Evolutionary conservation across 1,140 invertebrate genomes (phyloP).

Genomic region (Pseudomyrmex concolor): DNA sequence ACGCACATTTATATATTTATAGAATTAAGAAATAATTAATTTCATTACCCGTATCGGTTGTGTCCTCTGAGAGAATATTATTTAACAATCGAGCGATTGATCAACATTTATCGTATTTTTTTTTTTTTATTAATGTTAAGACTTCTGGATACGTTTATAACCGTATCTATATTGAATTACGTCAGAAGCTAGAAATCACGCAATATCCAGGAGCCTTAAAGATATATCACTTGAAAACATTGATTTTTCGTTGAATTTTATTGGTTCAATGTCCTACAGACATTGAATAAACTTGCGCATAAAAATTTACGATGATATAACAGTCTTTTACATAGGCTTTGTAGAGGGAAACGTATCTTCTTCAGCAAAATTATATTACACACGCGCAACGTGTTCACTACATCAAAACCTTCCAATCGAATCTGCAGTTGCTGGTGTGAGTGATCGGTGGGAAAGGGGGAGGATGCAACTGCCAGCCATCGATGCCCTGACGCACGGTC

Average conservation of each 20-base stretch:
- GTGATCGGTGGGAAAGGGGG: conserved; percentile 92
- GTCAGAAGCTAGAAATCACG: too few species aligned
- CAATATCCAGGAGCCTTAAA: neutral
- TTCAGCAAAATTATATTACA: conserved; percentile 20
- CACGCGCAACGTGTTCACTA: conserved; percentile 59
- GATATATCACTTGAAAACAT: too few species aligned
- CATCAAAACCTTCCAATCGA: conserved; percentile 91
- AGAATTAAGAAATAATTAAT: conserved; percentile 11
- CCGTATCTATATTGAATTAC: too few species aligned
- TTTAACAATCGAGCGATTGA: conserved; percentile 40
- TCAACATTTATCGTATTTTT: conserved; percentile 24
- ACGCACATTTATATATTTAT: conserved; percentile 6
- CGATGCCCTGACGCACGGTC: conserved; percentile 82
- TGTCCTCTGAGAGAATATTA: conserved; percentile 23
- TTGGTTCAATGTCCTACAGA: conserved; percentile 12
- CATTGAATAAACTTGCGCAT: conserved; percentile 46
- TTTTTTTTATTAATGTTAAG: conserved; percentile 14
- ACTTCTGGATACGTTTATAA: neutral
- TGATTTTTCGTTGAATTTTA: conserved; percentile 43
- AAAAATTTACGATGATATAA: conserved; percentile 70
- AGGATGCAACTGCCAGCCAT: conserved; percentile 89
- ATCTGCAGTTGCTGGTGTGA: conserved; percentile 92
- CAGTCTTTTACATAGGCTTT: conserved; percentile 66
- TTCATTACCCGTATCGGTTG: conserved; percentile 68
- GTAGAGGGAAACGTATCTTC: neutral